Base-by-base conservation (phyloP, 2,113 vertebrate genomes). In the Fulica atra region DNA sequence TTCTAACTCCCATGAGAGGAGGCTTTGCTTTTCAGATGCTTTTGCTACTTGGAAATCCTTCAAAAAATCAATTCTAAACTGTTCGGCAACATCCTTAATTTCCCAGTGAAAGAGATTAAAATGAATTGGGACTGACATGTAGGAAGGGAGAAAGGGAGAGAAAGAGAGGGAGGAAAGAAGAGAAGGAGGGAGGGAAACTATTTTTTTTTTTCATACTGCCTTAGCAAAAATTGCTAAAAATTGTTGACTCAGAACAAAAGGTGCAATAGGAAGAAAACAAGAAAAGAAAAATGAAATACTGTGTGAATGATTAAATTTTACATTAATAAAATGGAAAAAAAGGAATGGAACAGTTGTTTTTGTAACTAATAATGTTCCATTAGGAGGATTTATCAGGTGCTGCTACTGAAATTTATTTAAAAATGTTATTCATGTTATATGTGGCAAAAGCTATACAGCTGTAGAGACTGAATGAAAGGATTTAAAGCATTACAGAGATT, bases 401-500 rank as follows among this genome's bases (percentile, higher is more conserved):
- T 92, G 35, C 20, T 35, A 65, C 29, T 69, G 64, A 88, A 88
- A 70, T 56, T 9, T 51, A 48, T 93, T 81, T 86, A 6, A 5
- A 92, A 91, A 51, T 60, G 33, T 31, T 94, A 66, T 44, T 81
- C 31, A 56, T 88, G 72, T 60, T 38, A 60, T 40, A 78, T 13
- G 17, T 51, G 69, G 51, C 42, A 73, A 93, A 92, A 70, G 4
- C 70, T 54, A 56, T 28, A 63, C 50, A 53, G 38, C 48, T 95
- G 86, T 64, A 88, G 74, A 76, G 13, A 29, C 68, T 71, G 12
- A 71, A 57, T 86, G 46, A 66, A 61, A 72, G 28, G 53, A 90
- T 96, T 95, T 92, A 81, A 77, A 73, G 19, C 61, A 88, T 81
- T 88, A 83, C 9, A 71, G 35, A 87, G 80, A 92, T 94, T 92